These are phyloP conservation scores for Andrena trimmerana DNA, from an alignment of 2,888 invertebrate species.

Conservation along the genomic window DNA sequence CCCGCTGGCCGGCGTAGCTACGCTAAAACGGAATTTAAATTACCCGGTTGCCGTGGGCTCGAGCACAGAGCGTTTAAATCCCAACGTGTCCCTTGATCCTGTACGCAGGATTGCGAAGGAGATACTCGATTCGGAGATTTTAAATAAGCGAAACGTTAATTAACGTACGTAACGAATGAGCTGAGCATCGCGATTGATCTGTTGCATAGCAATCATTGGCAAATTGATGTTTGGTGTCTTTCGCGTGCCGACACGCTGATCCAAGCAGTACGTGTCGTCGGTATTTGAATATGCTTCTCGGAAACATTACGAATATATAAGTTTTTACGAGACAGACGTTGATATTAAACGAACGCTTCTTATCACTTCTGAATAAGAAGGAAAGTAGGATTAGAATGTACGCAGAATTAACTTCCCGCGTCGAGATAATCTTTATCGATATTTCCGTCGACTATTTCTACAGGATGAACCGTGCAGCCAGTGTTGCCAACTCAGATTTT, in stretches of 20 bases:
- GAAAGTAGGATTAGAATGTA: background rate
- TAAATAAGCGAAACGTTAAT: conserved; percentile 15
- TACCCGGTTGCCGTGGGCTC: background rate
- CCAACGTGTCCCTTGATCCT: background rate
- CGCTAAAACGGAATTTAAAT: conserved; percentile 22
- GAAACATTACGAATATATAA: background rate
- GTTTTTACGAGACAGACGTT: background rate
- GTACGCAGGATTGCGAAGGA: background rate
- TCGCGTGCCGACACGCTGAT: background rate
- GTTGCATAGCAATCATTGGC: conserved; percentile 36
- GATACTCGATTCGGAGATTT: conserved; percentile 1
- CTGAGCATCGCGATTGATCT: conserved; percentile 20
- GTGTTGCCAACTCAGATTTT: too few species aligned
- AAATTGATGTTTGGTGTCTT: conserved; percentile 7
- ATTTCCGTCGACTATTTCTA: background rate
- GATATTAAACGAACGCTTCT: background rate
- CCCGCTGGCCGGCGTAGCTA: background rate
- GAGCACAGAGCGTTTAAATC: background rate
- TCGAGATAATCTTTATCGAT: background rate
- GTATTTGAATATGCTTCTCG: conserved; percentile 15
- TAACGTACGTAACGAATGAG: conserved; percentile 38
- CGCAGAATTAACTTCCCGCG: conserved; percentile 17
- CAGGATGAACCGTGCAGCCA: background rate
- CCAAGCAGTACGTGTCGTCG: background rate
- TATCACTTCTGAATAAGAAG: background rate